Evolutionary conservation across 2,888 invertebrate species (phyloP), one percentile per base, ranked within the genome.

Genomic region (Patella depressa): DNA sequence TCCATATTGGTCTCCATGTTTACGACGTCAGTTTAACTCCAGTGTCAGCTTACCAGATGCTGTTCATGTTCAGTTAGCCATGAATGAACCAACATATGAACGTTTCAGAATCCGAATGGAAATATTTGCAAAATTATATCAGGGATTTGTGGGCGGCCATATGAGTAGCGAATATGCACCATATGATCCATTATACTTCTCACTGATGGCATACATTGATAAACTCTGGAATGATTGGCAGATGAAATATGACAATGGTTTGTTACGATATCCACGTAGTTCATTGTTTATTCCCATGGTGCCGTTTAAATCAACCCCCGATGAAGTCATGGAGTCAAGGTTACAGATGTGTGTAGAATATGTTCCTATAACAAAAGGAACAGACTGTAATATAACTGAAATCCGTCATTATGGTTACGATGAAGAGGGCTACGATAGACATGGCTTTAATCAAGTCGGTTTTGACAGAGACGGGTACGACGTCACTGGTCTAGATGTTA

Each of bases 161-260:
- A 89, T 90, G 90, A 82, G 81, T 7, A 86, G 90, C 5, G 85
- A 87, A 71, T 81, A 86, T 34, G 83, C 85, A 45, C 84, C 89
- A 0, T 90, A 90, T 81, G 91, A 91, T 81, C 91, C 91, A 4
- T 75, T 89, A 14, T 90, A 88, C 79, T 80, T 88, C 29, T 89
- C 90, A 15, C 85, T 88, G 14, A 82, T 88, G 79, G 89, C 91
- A n/a, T 90, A 86, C 78, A 84, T 90, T 73, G 91, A 91, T 79
- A 88, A 88, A 78, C 78, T 91, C 3, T 90, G 90, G 89, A 82
- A 86, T 79, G 85, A 86, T 7, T 91, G 91, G 91, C 86, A 88
- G 75, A 80, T 82, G 34, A 84, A 83, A 65, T 84, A 89, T 76
- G 81, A 84, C 17, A 84, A 86, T 70, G 85, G 87, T n/a, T 72